Base-by-base conservation (phyloP, 2,888 invertebrate species). In the Odontomyia ornata region DNA sequence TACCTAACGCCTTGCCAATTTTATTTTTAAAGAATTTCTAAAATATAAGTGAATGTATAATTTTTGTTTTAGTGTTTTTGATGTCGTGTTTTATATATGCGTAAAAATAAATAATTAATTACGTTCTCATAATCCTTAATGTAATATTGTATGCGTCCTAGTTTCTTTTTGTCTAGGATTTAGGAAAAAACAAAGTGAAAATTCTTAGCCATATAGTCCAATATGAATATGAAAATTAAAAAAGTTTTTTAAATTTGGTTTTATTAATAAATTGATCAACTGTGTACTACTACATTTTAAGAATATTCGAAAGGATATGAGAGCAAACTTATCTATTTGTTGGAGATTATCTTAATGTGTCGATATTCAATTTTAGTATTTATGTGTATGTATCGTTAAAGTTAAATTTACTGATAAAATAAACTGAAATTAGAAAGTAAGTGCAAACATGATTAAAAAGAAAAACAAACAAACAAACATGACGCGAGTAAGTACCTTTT, bases 281-380 rank as follows among this genome's bases (percentile, higher is more conserved):
- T 36, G 36, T 5, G 36, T 27, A 62, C 25, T 62, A 27, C 27
- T 62, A 25, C 15, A 5, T 27, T 62, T 23, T 62, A 62, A 62
- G 62, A 62, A 27, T 21, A 57, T 57, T 11, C 23, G 18, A 25
- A 27, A 62, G 27, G 1, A 62, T 25, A 18, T 11, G 15, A 27
- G 62, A 62, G 13, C 15, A 57, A 21, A 57, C 18, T 18, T 15
- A 46, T 23, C 46, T 69, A 69, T 69, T 3, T 36, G 69, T 69
- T 69, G 30, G 27, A 46, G 43, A 69, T 25, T 47, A 46, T 25
- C 69, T 69, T 69, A 43, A 36, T 60, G 73, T 73, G 73, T 73
- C 73, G 73, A 73, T 73, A 57, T 73, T 73, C 60, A 69, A 69
- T 73, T 57, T 73, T 73, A 73, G 73, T 57, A 57, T 57, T 57